phyloP scores from a whole-genome alignment of 2,888 invertebrate species.

The Drosophila picticornis region DNA sequence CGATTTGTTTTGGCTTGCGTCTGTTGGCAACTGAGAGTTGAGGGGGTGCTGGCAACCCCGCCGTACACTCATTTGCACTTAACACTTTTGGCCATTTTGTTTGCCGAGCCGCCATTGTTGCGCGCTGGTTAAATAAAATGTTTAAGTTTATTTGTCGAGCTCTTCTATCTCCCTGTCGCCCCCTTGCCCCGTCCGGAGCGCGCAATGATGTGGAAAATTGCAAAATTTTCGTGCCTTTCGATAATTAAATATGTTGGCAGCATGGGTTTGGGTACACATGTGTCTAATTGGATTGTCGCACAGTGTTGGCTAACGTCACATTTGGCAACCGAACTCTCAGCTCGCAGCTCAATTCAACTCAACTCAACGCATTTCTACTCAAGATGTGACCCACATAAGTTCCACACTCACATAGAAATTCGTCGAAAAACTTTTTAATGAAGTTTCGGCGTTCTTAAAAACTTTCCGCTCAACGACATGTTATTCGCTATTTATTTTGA shows the following conservation, averaged over 20 bases:
- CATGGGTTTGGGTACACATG: conserved; percentile 53
- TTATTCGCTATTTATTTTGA: conserved; percentile 74
- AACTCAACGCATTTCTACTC: not conserved
- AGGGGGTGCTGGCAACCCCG: conserved; percentile 12
- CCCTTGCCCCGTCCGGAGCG: not conserved
- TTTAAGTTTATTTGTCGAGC: conserved; percentile 56
- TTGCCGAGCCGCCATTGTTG: conserved; percentile 66
- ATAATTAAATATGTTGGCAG: conserved; percentile 72
- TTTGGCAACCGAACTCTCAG: conserved; percentile 23
- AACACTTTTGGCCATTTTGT: conserved; percentile 79
- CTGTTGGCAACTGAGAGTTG: conserved; percentile 8
- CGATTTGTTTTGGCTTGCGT: conserved; percentile 59
- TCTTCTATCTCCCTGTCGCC: not conserved
- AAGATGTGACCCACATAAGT: conserved; percentile 65
- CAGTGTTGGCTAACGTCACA: conserved; percentile 70
- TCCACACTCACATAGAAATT: conserved; percentile 35
- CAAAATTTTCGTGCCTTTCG: conserved; percentile 70
- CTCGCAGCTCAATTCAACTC: not conserved
- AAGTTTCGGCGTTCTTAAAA: conserved; percentile 76
- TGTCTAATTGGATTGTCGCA: conserved; percentile 73
- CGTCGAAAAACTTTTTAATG: conserved; percentile 72
- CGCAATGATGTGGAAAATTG: conserved; percentile 73
- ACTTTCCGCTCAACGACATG: conserved; percentile 68
- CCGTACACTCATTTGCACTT: conserved; percentile 77
- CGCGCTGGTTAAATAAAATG: conserved; percentile 47